Percentiles rank a stretch among this genome's conserved stretches.
Evolutionary conservation across 1,140 invertebrate genomes (phyloP).

Genomic region (Hylaeus anthracinus): DNA sequence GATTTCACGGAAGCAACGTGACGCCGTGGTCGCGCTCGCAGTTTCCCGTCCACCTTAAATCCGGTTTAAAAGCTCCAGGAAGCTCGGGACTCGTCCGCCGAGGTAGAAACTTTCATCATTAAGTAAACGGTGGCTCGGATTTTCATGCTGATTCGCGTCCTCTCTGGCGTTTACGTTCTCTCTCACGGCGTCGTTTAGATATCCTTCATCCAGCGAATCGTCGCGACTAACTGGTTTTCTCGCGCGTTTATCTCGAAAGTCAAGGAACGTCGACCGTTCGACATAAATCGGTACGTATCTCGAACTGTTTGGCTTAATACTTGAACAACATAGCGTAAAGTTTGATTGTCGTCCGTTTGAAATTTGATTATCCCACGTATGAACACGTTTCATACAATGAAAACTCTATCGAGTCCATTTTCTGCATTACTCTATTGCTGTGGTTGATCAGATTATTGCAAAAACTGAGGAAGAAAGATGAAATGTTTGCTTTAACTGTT

Average conservation of each 20-base stretch:
- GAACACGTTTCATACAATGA: too few relatives aligned
- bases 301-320: neutral
- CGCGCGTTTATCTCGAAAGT: conserved; percentile 38
- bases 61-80: conserved; percentile 43
- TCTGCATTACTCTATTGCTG: too few relatives aligned
- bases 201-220: conserved; percentile 19
- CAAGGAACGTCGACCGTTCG: neutral
- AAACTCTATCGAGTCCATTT: too few relatives aligned
- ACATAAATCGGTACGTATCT: neutral
- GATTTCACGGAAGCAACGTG: conserved; percentile 22
- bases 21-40: neutral
- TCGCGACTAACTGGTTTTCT: conserved; percentile 20
- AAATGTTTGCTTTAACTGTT: too few relatives aligned
- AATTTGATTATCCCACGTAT: too few relatives aligned
- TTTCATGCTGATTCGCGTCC: conserved; percentile 25
- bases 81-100: conserved; percentile 15
- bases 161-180: neutral
- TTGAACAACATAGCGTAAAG: neutral
- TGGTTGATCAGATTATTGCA: too few relatives aligned
- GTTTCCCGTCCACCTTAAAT: conserved; percentile 41
- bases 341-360: too few relatives aligned
- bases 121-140: conserved; percentile 48
- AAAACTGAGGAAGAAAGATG: too few relatives aligned
- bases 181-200: conserved; percentile 18
- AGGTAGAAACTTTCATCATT: conserved; percentile 54